A percentile compares a stretch with the other conserved stretches of the same genome.
phyloP scores from a whole-genome alignment of 2,888 invertebrate species.

The Hecatera dysodea region DNA sequence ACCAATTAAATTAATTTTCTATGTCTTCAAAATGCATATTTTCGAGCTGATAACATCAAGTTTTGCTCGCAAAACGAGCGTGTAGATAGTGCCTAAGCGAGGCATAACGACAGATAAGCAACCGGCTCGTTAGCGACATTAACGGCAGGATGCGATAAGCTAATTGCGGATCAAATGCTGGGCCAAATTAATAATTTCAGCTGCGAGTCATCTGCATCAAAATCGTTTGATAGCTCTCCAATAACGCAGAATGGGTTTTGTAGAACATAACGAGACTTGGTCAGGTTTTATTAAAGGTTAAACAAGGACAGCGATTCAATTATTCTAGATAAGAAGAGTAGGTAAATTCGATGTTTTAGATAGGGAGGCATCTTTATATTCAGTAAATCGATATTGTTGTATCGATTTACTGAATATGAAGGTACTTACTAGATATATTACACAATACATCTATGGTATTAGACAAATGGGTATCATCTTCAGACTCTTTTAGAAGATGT shows the following conservation, averaged over 20 bases:
- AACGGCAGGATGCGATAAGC: conserved; percentile 61
- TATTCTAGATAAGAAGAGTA: conserved; percentile 6
- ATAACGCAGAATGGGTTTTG: conserved; percentile 29
- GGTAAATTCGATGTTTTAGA: background rate
- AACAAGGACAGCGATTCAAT: conserved; percentile 6
- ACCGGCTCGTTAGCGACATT: conserved; percentile 42
- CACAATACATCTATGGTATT: background rate
- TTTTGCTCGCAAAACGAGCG: conserved; percentile 28
- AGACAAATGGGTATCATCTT: conserved; percentile 9
- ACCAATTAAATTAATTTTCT: background rate
- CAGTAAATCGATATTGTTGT: background rate
- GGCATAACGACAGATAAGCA: conserved; percentile 47
- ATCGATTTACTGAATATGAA: conserved; percentile 14
- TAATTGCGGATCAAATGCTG: conserved; percentile 52
- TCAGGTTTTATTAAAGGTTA: conserved; percentile 25
- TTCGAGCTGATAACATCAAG: conserved; percentile 8
- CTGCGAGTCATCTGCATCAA: conserved; percentile 30
- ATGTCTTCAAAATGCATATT: conserved; percentile 5
- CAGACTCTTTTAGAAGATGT: background rate
- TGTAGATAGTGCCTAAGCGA: conserved; percentile 43
- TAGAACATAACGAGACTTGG: conserved; percentile 16
- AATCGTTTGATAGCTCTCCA: conserved; percentile 29
- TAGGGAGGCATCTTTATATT: background rate
- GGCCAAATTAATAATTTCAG: conserved; percentile 52
- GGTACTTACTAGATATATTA: background rate